Evolutionary conservation across 2,797 vertebrate genomes (phyloP), one percentile per base, ranked within the genome.

Genomic region (Xyrichtys novacula): DNA sequence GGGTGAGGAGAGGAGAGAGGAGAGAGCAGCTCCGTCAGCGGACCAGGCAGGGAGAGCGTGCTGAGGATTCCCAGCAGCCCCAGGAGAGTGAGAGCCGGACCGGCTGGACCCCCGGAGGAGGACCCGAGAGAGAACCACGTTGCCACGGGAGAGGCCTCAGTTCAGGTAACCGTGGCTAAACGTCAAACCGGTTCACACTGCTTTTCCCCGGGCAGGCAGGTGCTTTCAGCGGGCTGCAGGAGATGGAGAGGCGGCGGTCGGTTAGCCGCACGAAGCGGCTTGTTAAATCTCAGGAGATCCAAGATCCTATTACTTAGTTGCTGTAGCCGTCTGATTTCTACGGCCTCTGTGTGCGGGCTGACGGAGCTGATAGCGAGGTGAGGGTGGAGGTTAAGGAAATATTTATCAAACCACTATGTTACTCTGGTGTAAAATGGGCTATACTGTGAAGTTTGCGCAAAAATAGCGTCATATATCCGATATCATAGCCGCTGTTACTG

Each of bases 61-160:
- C 76, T 34, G 89, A 88, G 88, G 89, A 83, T 74, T 78, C 89
- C 88, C 89, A 75, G 87, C 89, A 74, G 71, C 85, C 82, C 80
- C 73, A 67, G 74, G 86, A 88, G 86, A 88, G 84, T 0, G 71
- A 76, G 83, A 84, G 80, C 74, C 81, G 83, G 86, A 88, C 82
- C 84, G 83, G 88, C 89, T 83, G 90, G 91, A 91, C 83, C 89
- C 89, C 85, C 59, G 85, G 87, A 92, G 89, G 82, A 91, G 84
- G 80, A 91, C 76, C 81, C 75, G 85, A 88, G 80, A 88, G 90
- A 88, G 87, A 83, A 71, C 83, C 85, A 46, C 89, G 91, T 88
- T 84, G 86, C 87, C 84, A 85, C 84, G 91, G 89, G 83, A 93
- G 91, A 92, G 91, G 88, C 81, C 90, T 87, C 84, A 6, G 79